These are phyloP conservation scores for Papilio glaucus DNA, from an alignment of 1,140 invertebrate genomes.

Conservation along the genomic window DNA sequence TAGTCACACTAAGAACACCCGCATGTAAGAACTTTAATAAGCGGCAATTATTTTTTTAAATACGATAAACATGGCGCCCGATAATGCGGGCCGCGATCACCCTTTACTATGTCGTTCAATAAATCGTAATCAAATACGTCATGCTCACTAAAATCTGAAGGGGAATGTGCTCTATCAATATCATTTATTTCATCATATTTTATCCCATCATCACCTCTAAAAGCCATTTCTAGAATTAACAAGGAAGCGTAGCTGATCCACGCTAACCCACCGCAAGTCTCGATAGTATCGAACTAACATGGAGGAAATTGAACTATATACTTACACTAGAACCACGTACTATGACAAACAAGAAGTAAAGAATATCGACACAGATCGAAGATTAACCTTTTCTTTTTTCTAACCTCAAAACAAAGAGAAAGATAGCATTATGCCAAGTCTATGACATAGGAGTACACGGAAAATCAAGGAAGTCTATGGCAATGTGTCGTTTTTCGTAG, in stretches of 20 bases:
- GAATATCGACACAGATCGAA: too few species aligned
- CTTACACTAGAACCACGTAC: too few species aligned
- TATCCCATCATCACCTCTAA: neutral
- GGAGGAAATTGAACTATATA: too few species aligned
- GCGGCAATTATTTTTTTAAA: constrained; percentile 73
- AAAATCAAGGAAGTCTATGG: too few species aligned
- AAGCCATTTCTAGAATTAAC: neutral
- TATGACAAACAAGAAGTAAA: too few species aligned
- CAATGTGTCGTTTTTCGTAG: too few species aligned
- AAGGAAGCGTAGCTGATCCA: neutral
- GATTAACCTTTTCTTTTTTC: too few species aligned
- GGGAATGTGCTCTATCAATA: constrained; percentile 29
- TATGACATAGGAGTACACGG: too few species aligned
- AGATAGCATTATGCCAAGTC: too few species aligned
- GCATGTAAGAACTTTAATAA: constrained; percentile 74
- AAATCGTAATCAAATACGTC: constrained; percentile 57
- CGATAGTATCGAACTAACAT: too few species aligned
- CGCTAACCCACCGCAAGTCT: too few species aligned
- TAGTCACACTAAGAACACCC: constrained; percentile 60
- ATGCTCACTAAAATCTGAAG: constrained; percentile 49
- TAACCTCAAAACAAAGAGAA: too few species aligned
- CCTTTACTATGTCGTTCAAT: constrained; percentile 58
- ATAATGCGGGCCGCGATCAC: constrained; percentile 73
- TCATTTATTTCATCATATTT: neutral
- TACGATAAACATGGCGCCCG: constrained; percentile 57